Percentiles rank a stretch among this genome's conserved stretches.
Conservation (phyloP, 2,113 vertebrate genomes). For the Procapra przewalskii region DNA sequence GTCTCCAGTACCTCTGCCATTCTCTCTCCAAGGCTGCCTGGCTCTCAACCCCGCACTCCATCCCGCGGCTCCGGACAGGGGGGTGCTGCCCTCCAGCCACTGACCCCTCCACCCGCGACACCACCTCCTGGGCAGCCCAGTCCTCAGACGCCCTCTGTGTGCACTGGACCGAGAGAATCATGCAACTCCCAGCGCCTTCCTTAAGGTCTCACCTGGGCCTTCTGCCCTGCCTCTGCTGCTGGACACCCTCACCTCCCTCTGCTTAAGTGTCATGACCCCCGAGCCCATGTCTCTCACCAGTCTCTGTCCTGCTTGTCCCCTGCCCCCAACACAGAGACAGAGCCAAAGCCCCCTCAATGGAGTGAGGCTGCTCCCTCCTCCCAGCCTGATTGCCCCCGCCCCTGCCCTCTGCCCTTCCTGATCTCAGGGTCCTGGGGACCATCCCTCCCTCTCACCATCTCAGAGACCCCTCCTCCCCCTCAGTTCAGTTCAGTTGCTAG, state of each 20-base stretch:
- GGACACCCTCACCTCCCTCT: neutral
- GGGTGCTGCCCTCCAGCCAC: neutral
- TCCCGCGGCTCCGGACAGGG: rapidly evolving
- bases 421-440: neutral
- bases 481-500: too few relatives aligned
- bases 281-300: neutral
- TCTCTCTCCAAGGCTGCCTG: neutral
- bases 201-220: neutral
- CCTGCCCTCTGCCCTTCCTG: neutral
- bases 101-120: neutral
- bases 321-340: neutral
- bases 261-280: neutral
- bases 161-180: neutral
- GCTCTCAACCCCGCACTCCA: rapidly evolving
- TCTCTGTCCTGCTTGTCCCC: neutral
- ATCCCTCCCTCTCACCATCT: neutral
- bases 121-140: neutral
- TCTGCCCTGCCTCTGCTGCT: neutral
- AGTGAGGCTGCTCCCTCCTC: neutral
- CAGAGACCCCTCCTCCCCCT: neutral
- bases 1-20: neutral
- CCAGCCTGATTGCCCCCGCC: rapidly evolving
- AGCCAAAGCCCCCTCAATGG: neutral
- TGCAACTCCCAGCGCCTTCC: neutral
- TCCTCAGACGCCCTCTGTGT: neutral